A percentile compares a stretch with the other conserved stretches of the same genome.
Conservation (phyloP, 2,888 invertebrate genomes). For the Pristionchus maxplancki region DNA sequence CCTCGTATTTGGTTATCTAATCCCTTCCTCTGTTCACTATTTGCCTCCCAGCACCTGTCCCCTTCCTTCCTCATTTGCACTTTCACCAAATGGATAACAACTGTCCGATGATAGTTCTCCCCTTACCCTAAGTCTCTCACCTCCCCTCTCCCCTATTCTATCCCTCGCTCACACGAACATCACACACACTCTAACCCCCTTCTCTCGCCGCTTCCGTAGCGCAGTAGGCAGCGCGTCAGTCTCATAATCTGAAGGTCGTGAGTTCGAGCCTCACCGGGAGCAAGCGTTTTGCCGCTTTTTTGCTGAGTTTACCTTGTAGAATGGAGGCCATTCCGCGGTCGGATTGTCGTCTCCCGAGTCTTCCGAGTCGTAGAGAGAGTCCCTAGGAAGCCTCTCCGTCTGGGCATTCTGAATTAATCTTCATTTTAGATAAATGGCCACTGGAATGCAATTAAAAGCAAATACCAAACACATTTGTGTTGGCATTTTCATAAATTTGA, state of each 20-base stretch:
- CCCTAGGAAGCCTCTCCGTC: neutral
- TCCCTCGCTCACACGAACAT: neutral
- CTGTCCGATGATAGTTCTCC: neutral
- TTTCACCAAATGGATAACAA: conserved; percentile 25
- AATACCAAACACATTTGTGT: too few species aligned
- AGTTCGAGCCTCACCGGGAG: conserved; percentile 90
- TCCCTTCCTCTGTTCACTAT: neutral
- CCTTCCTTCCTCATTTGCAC: conserved; percentile 8
- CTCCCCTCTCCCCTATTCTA: neutral
- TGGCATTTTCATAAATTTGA: too few species aligned
- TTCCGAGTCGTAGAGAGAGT: conserved; percentile 42
- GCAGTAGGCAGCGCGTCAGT: conserved; percentile 93
- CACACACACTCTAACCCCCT: conserved; percentile 19
- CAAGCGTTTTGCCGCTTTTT: conserved; percentile 60
- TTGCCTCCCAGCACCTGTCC: conserved; percentile 23
- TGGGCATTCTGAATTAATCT: neutral
- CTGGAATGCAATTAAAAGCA: neutral
- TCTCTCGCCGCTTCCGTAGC: conserved; percentile 67
- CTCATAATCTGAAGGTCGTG: conserved; percentile 95
- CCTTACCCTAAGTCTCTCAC: neutral
- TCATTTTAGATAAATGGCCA: neutral
- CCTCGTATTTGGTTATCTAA: conserved; percentile 11
- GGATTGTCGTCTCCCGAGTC: conserved; percentile 48
- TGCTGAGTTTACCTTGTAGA: conserved; percentile 33
- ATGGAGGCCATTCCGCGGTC: conserved; percentile 51